phyloP scores from a whole-genome alignment of 1,140 invertebrate species.

The Leptinotarsa texana region DNA sequence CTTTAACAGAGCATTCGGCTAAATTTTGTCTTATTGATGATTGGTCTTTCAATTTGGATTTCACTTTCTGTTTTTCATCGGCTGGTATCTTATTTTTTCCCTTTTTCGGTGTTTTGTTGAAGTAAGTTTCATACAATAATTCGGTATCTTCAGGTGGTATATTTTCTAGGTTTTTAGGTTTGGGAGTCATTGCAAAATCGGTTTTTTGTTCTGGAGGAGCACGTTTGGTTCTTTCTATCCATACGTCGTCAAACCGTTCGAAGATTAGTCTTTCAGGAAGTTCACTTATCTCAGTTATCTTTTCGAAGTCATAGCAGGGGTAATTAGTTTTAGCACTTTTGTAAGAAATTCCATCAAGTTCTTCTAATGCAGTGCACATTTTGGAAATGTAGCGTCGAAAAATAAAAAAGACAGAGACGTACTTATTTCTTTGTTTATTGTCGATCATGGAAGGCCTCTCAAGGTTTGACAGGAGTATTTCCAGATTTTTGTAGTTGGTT shows the following conservation, averaged over 20 bases:
- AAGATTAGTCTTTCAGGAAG: constrained; percentile 33
- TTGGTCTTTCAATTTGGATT: background rate
- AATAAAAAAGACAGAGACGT: constrained; percentile 30
- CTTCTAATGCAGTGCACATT: constrained; percentile 27
- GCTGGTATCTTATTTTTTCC: background rate
- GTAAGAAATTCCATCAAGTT: background rate
- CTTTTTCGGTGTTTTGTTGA: constrained; percentile 20
- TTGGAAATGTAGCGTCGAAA: constrained; percentile 31
- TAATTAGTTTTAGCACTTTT: background rate
- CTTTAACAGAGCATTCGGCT: background rate
- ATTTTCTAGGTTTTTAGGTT: constrained; percentile 26
- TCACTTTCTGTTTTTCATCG: background rate
- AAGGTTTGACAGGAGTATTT: constrained; percentile 31
- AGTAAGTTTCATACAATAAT: constrained; percentile 25
- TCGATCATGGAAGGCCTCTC: constrained; percentile 32
- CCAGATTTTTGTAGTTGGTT: constrained; percentile 29
- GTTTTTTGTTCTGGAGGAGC: background rate
- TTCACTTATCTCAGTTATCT: constrained; percentile 8
- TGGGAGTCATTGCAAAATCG: constrained; percentile 21
- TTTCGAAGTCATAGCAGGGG: background rate
- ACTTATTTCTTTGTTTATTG: constrained; percentile 38
- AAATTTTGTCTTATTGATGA: background rate
- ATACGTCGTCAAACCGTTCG: constrained; percentile 40
- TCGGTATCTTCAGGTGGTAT: constrained; percentile 13
- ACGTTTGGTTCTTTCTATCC: constrained; percentile 34